Conservation (phyloP, 2,888 invertebrate species). For the Tolmerus cingulatus region DNA sequence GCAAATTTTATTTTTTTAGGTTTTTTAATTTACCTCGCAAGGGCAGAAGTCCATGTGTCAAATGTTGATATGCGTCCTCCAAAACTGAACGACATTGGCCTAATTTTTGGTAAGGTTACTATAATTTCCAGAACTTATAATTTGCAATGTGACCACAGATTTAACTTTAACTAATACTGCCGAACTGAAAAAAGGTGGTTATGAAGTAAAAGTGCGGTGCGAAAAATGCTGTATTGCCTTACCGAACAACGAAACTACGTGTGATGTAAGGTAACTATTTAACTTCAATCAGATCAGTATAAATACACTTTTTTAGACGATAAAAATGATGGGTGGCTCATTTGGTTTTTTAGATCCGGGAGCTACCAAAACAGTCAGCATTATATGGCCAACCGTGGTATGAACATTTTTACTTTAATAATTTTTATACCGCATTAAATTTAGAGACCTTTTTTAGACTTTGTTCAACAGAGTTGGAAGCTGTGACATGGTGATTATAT, state of each 20-base stretch:
- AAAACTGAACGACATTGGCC: constrained; percentile 56
- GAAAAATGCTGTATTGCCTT: constrained; percentile 56
- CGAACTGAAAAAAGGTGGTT: constrained; percentile 50
- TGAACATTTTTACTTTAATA: not conserved
- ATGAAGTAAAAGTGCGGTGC: constrained; percentile 44
- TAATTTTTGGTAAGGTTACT: constrained; percentile 56
- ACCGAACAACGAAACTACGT: constrained; percentile 46
- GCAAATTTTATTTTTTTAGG: not conserved
- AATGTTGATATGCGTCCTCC: constrained; percentile 55
- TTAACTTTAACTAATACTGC: constrained; percentile 53
- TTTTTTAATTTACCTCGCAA: not conserved
- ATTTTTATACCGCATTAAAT: not conserved
- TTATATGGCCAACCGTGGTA: constrained; percentile 60
- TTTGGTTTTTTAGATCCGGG: constrained; percentile 57
- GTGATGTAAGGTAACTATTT: constrained; percentile 48
- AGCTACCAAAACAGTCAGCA: constrained; percentile 53
- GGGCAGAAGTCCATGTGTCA: constrained; percentile 48
- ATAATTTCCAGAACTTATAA: not conserved
- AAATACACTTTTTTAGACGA: constrained; percentile 49
- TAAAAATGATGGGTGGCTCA: constrained; percentile 57
- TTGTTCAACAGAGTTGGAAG: constrained; percentile 58
- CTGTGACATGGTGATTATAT: constrained; percentile 55
- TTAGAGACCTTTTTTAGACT: constrained; percentile 52
- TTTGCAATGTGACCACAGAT: constrained; percentile 51
- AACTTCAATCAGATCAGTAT: not conserved